Evolutionary conservation across 2,113 vertebrate genomes (phyloP), one percentile per base, ranked within the genome.

Genomic region (Takifugu flavidus): DNA sequence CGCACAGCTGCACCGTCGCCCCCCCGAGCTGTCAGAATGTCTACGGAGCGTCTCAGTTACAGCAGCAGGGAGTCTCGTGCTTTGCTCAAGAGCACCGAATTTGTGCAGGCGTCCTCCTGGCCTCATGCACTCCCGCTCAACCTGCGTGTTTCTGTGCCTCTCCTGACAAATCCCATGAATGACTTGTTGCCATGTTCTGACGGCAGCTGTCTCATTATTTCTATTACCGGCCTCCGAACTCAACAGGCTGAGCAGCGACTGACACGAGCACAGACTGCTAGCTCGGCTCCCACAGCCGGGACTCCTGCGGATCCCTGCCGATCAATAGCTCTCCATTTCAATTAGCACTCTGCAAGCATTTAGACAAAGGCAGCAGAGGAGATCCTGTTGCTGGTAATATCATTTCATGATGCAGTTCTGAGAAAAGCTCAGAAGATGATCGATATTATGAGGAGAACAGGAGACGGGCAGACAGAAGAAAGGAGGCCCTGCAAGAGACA

Each of bases 311-410:
- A 80, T 82, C 74, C 56, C 64, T 63, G 77, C 59, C 62, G 81
- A 90, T 90, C 90, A 80, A 89, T 89, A 88, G 51, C 80, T 87
- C 88, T 89, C 86, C 80, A 83, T 89, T 90, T 91, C 86, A 91
- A 87, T 91, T 89, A 91, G 82, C 71, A 74, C 78, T 77, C 73
- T 79, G 77, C 67, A 62, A 86, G 87, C 85, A 85, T 89, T 89
- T 86, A 88, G 82, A 88, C 84, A 86, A 83, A 82, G 83, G 76
- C 81, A 73, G 79, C 72, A 62, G 78, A 82, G 75, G 79, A 85
- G 83, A 86, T 88, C 79, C 80, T 84, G 74, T 87, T 85, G 78
- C 84, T 82, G 77, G 77, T 85, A 82, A 88, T 87, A 88, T 77
- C 66, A 89, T 90, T 89, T 90, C 84, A 80, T 80, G 70, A 87